phyloP scores from a whole-genome alignment of 2,113 vertebrate species.

The Nerophis lumbriciformis region DNA sequence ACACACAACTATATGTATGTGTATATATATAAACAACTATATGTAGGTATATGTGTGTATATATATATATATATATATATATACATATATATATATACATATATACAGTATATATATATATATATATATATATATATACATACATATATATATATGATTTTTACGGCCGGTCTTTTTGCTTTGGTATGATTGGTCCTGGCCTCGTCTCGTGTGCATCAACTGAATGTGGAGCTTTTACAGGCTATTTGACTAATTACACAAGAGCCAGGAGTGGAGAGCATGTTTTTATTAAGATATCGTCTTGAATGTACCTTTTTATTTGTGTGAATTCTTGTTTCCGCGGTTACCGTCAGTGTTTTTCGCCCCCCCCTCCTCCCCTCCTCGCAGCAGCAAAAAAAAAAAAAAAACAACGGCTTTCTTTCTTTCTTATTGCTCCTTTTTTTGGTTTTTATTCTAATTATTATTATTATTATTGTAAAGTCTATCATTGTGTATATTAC shows the following conservation, averaged over 20 bases:
- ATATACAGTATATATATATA: no score
- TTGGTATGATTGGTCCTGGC: constrained; percentile 34
- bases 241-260: constrained; percentile 68
- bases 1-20: no score
- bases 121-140: no score
- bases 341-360: constrained; percentile 58
- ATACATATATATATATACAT: no score
- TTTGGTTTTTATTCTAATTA: constrained; percentile 45
- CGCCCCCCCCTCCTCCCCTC: background rate
- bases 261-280: constrained; percentile 38
- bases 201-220: constrained; percentile 34
- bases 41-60: no score
- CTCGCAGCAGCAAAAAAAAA: constrained; percentile 23
- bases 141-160: background rate
- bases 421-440: constrained; percentile 43
- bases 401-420: constrained; percentile 65
- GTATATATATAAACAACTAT: no score
- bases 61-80: no score
- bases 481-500: constrained; percentile 62
- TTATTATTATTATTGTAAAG: constrained; percentile 64
- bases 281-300: constrained; percentile 11
- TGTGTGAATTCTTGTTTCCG: constrained; percentile 54
- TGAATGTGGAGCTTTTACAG: constrained; percentile 59
- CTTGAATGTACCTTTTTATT: constrained; percentile 60
- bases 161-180: background rate